Base-by-base conservation (phyloP, 1,140 invertebrate genomes). In the Cheumatopsyche charites region DNA sequence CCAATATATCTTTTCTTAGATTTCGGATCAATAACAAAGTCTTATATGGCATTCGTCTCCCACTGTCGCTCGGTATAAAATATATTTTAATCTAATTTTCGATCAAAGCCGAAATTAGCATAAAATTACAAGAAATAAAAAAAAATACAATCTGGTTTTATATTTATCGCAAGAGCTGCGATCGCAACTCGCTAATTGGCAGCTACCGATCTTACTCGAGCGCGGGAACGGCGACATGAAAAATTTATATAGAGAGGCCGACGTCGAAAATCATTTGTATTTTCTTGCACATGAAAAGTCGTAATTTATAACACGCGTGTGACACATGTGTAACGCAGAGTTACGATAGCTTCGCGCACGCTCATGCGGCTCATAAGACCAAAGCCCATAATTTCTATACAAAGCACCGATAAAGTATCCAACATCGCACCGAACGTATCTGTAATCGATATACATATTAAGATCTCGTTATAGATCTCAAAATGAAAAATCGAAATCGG, bases 161-260 rank as follows among this genome's bases (percentile, higher is more conserved):
- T 58, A 58, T 58, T 58, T 58, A 58, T 58, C 21, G 55, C 23
- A 58, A 26, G 55, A 58, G 55, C 55, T 12, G 55, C 55, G 55
- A 58, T 12, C 23, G 55, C 19, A 58, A 58, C 23, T 19, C 21
- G 23, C 55, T 58, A 58, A 58, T 58, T 58, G 55, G 55, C 55
- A 58, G 55, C 55, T 58, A 58, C 55, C n/a, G 55, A 58, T 58
- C 23, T 58, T 58, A 58, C 29, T 36, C 9, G 29, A 58, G 55
- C 25, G 55, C 21, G 17, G 23, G 55, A n/a, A 47, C 13, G 15
- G 15, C 43, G 43, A 47, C 43, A 13, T 47, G 11, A 47, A 47
- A 47, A 47, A 47, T 47, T 12, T 47, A 47, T 47, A 47, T 36
- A 47, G 25, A 58, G 55, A 58, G 55, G 23, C 11, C 55, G 55